Base-by-base conservation (phyloP, 2,797 vertebrate genomes). In the Takifugu rubripes region DNA sequence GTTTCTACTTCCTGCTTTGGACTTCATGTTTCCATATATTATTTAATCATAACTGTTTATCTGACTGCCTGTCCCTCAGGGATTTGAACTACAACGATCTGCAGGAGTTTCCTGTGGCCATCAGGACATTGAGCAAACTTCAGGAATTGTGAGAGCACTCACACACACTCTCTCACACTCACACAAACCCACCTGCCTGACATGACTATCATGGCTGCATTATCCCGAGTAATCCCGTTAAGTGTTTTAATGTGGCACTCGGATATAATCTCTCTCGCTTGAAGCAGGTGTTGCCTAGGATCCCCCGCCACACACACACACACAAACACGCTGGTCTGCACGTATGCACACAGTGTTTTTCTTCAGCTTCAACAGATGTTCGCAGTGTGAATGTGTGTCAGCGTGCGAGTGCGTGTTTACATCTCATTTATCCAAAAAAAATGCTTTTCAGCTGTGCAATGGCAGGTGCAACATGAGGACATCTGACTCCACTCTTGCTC, bases 71-170 rank as follows among this genome's bases (percentile, higher is more conserved):
- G n/a, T 64, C 47, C 87, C 83, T 56, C 87, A 98, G 95, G 74
- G 96, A 97, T 85, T 88, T 98, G 75, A 98, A 95, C 89, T 95
- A 96, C 90, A 98, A 98, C 25, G 89, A 94, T 81, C 90, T 98
- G 72, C 89, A 88, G 83, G 94, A 98, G 88, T 98, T 98, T 80
- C 96, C 96, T 0, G 72, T 92, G 77, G 95, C 95, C 68, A 94
- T 98, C 86, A 93, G 91, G 83, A 96, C 93, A 0, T 89, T 98
- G 69, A 91, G 92, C 70, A 92, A 95, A 74, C 95, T 98, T 82
- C 96, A 97, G 87, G 96, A 98, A 87, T 91, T 98, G 96, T 98
- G 86, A 96, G 96, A 27, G 27, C 25, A 48, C 48, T 58, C 36
- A 36, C 56, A 26, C 57, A 49, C 68, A 48, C 48, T 48, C 53